A percentile compares a stretch with the other conserved stretches of the same genome.
Evolutionary conservation across 2,888 invertebrate species (phyloP).

Genomic region (Euproctis similis): DNA sequence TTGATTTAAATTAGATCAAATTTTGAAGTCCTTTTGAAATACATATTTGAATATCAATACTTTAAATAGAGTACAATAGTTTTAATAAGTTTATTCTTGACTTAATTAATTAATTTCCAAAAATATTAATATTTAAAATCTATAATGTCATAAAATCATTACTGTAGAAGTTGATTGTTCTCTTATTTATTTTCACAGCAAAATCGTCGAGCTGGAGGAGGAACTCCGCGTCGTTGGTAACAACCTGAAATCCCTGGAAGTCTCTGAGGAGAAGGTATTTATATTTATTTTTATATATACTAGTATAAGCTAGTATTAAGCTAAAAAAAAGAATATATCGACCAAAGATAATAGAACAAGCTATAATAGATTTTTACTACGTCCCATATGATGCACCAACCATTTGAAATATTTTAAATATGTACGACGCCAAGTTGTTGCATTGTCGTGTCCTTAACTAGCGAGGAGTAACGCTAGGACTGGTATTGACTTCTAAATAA

Average conservation of each 20-base stretch:
- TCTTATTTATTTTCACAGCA: slow-evolving; percentile 78
- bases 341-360: background rate
- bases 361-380: slow-evolving; percentile 1
- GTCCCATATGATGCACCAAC: slow-evolving; percentile 64
- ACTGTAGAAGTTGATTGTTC: slow-evolving; percentile 51
- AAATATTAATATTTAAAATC: too few species aligned
- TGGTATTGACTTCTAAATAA: slow-evolving; percentile 6
- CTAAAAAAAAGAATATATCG: slow-evolving; percentile 2
- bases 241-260: slow-evolving; percentile 99
- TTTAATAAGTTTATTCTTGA: too few species aligned
- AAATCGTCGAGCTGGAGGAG: slow-evolving; percentile 99
- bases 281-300: slow-evolving; percentile 10
- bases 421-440: too few species aligned
- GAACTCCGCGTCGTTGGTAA: slow-evolving; percentile 99
- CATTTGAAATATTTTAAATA: slow-evolving; percentile 21
- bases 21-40: too few species aligned
- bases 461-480: too few species aligned
- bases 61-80: too few species aligned
- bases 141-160: too few species aligned
- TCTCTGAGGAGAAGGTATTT: slow-evolving; percentile 98
- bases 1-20: too few species aligned
- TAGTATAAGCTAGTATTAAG: slow-evolving; percentile 6
- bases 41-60: too few species aligned
- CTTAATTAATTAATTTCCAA: too few species aligned
- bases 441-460: slow-evolving; percentile 10